Conservation (phyloP, 2,888 invertebrate genomes). For the Ethmia dodecea region DNA sequence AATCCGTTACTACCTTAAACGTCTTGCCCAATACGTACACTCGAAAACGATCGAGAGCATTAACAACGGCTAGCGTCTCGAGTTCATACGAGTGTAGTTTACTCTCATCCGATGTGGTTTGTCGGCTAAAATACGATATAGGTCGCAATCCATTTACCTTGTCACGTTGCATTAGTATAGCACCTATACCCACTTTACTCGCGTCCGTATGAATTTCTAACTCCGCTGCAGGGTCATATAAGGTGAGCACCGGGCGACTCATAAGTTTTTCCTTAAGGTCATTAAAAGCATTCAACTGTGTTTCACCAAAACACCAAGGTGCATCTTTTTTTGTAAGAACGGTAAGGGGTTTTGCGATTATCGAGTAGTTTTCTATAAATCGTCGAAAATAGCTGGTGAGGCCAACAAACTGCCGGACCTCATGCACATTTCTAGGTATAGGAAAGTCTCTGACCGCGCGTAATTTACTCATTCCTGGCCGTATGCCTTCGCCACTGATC, state of each 20-base stretch:
- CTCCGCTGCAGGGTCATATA: conserved; percentile 20
- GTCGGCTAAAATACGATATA: conserved; percentile 16
- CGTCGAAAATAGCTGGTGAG: conserved; percentile 3
- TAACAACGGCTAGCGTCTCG: conserved; percentile 12
- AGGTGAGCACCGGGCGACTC: conserved; percentile 21
- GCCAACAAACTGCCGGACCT: background rate
- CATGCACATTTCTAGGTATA: background rate
- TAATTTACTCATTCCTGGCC: background rate
- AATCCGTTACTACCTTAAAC: conserved; percentile 13
- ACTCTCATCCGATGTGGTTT: conserved; percentile 7
- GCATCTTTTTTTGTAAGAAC: conserved; percentile 3
- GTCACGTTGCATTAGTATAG: conserved; percentile 24
- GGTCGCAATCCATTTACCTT: conserved; percentile 2
- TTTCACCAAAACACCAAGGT: background rate
- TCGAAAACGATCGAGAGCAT: conserved; percentile 5
- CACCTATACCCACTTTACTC: conserved; percentile 22
- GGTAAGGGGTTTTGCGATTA: conserved; percentile 1
- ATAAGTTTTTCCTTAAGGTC: conserved; percentile 2
- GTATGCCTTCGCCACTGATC: conserved; percentile 5
- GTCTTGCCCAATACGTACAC: conserved; percentile 4
- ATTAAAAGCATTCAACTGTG: conserved; percentile 2
- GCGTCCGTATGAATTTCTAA: conserved; percentile 36
- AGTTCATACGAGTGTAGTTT: conserved; percentile 6
- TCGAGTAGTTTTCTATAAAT: conserved; percentile 3
- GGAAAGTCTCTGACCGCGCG: background rate